Base-by-base conservation (phyloP, 2,888 invertebrate species). In the Baccha elongata region DNA sequence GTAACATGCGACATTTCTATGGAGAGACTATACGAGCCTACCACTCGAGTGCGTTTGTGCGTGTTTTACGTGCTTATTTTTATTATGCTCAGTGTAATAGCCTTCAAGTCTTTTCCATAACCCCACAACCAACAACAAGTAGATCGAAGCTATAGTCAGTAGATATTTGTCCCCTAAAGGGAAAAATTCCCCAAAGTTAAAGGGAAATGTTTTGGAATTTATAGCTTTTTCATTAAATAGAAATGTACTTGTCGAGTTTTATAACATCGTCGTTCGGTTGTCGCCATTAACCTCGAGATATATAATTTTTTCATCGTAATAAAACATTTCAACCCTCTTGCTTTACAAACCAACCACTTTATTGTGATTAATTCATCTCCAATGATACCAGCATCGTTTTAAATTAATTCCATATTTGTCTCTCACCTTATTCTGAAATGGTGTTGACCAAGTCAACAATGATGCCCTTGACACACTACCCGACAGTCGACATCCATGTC, bases 391-490 rank as follows among this genome's bases (percentile, higher is more conserved):
- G 55, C 32, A 67, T 46, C 19, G 2, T 29, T 40, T 71, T 48
- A 62, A 64, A 48, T 48, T 23, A 55, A 48, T 53, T 55, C 35
- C 55, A 58, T 64, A 48, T 76, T 76, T 53, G n/a, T 71, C 23
- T 29, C 15, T 58, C 58, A 55, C 23, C 48, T 69, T 40, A 15
- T 17, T 2, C 10, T 8, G 15, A 1, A n/a, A 1, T 35, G n/a
- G 23, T 78, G 42, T 60, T 73, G 67, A 73, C 46, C 44, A 40
- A 72, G 58, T 78, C 42, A 78, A 72, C 72, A 72, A 60, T 21
- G 23, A 53, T 52, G 60, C 13, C 72, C 65, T 78, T 72, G 65
- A 60, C 58, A 53, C 19, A 72, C 60, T 60, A 52, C 32, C 46
- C 48, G n/a, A 58, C 52, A 55, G n/a, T n/a, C n/a, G n/a, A n/a